Evolutionary conservation across 2,888 invertebrate species (phyloP).

Genomic region (Abrostola tripartita): DNA sequence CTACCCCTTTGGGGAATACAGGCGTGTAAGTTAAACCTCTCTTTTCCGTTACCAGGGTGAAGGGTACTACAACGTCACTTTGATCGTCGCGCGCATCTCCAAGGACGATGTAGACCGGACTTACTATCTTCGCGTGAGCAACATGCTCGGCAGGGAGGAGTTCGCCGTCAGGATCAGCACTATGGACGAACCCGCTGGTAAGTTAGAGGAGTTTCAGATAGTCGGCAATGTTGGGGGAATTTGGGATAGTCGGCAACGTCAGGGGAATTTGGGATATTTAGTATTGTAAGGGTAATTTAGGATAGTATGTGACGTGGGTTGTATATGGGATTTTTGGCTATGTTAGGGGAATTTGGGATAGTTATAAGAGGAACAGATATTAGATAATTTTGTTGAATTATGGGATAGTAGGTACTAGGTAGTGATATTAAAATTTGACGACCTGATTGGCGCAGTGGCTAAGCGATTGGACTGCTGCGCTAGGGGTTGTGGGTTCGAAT

Average conservation of each 20-base stretch:
- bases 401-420: no score
- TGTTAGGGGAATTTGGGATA: not conserved
- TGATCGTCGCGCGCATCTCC: conserved; percentile 90
- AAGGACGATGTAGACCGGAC: conserved; percentile 93
- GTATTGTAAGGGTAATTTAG: not conserved
- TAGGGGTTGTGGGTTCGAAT: no score
- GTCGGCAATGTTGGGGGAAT: not conserved
- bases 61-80: conserved; percentile 90
- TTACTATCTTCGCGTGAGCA: conserved; percentile 91
- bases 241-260: not conserved
- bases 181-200: conserved; percentile 89
- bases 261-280: not conserved
- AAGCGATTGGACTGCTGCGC: no score
- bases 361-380: no score
- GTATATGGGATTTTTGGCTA: not conserved
- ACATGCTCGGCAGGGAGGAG: conserved; percentile 90
- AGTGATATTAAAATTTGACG: no score
- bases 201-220: conserved; percentile 24
- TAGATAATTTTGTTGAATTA: no score
- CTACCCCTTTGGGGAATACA: no score
- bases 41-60: conserved; percentile 85
- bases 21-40: not conserved
- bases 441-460: no score
- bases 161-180: conserved; percentile 92
- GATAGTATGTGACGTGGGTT: not conserved